Evolutionary conservation across 2,888 invertebrate species (phyloP).

Genomic region (Bugulina stolonifera): DNA sequence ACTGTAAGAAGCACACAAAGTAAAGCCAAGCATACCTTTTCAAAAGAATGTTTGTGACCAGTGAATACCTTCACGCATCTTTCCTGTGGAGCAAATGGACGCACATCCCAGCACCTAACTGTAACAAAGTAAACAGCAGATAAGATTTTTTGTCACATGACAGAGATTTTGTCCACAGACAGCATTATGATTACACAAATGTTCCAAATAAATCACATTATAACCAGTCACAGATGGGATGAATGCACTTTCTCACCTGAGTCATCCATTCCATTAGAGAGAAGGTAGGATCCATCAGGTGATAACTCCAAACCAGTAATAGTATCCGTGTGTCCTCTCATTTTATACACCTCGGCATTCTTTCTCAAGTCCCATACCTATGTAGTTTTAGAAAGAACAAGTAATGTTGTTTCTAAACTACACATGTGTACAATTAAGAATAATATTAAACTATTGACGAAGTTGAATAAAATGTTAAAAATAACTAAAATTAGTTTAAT

Average conservation of each 20-base stretch:
- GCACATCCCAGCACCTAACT: conserved; percentile 90
- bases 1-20: too few species aligned
- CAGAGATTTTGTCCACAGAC: too few species aligned
- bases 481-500: too few species aligned
- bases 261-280: conserved; percentile 96
- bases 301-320: conserved; percentile 81
- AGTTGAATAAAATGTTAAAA: too few species aligned
- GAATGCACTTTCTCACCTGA: conserved; percentile 61
- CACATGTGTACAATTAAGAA: too few species aligned
- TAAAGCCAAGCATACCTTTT: conserved; percentile 68
- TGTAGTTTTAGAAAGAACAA: too few species aligned
- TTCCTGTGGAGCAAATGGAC: conserved; percentile 87
- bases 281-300: conserved; percentile 65
- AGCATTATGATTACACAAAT: too few species aligned
- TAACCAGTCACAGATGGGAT: too few species aligned
- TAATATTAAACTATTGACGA: too few species aligned
- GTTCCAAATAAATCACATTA: too few species aligned
- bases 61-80: conserved; percentile 83
- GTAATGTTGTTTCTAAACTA: too few species aligned
- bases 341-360: conserved; percentile 69
- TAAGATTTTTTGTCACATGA: too few species aligned
- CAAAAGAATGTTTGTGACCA: conserved; percentile 95
- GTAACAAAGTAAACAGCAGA: conserved; percentile 31
- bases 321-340: conserved; percentile 91
- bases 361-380: conserved; percentile 94